Conservation (phyloP, 2,797 vertebrate species). For the Mus spretus region DNA sequence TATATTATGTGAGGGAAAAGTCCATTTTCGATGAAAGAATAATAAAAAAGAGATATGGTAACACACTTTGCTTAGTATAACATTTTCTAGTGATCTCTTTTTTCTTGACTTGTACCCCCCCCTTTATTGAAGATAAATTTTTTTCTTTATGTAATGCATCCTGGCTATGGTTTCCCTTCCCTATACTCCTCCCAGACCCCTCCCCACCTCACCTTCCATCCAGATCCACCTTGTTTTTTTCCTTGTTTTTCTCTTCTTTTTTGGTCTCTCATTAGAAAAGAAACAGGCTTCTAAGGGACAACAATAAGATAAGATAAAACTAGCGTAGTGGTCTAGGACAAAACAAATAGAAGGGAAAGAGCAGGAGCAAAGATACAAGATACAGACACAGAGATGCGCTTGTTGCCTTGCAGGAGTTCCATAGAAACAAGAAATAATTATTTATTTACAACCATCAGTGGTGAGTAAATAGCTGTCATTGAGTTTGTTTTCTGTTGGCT, state of each 20-base stretch:
- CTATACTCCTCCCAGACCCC: no score
- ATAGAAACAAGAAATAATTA: background rate
- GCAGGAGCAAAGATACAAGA: background rate
- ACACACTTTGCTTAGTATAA: background rate
- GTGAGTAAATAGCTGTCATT: background rate
- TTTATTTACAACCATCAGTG: background rate
- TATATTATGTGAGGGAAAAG: background rate
- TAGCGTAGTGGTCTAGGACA: background rate
- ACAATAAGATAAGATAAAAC: background rate
- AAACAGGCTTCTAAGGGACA: background rate
- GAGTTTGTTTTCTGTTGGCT: background rate
- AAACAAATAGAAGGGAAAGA: background rate
- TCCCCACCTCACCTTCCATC: background rate
- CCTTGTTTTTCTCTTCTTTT: no score
- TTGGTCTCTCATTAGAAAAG: background rate
- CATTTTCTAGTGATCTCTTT: background rate
- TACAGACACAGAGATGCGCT: background rate
- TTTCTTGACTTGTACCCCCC: background rate
- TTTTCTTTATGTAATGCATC: background rate
- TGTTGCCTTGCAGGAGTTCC: background rate
- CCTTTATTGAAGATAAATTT: background rate
- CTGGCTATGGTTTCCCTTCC: background rate
- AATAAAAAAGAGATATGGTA: background rate
- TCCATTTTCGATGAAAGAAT: background rate
- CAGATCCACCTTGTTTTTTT: no score